A percentile compares a stretch with the other conserved stretches of the same genome.
phyloP scores from a whole-genome alignment of 2,113 vertebrate genomes.

The Myrmecophaga tridactyla region DNA sequence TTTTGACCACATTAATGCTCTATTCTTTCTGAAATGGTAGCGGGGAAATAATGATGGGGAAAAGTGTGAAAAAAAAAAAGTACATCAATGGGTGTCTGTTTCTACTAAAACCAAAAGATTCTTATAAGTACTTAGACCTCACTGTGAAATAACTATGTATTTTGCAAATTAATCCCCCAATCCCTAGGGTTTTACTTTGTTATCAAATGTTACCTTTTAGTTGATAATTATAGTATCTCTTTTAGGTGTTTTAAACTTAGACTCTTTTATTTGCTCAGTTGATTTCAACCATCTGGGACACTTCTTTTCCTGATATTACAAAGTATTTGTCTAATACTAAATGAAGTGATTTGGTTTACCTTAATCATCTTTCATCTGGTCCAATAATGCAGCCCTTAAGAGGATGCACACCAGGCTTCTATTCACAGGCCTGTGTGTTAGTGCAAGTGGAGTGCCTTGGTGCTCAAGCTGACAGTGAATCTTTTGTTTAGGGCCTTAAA shows the following conservation, averaged over 20 bases:
- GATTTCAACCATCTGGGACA: slow-evolving; percentile 65
- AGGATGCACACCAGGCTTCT: slow-evolving; percentile 46
- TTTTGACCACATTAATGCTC: slow-evolving; percentile 52
- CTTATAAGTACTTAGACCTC: slow-evolving; percentile 72
- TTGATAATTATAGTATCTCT: slow-evolving; percentile 60
- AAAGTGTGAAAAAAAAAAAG: slow-evolving; percentile 75
- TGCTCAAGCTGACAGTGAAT: slow-evolving; percentile 63
- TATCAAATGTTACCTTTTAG: slow-evolving; percentile 73
- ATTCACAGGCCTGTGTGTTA: not conserved
- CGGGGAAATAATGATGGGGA: slow-evolving; percentile 48
- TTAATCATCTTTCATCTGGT: slow-evolving; percentile 75
- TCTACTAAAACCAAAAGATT: slow-evolving; percentile 77
- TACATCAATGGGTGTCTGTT: slow-evolving; percentile 63
- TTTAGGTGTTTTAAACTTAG: slow-evolving; percentile 71
- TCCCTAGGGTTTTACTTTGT: slow-evolving; percentile 66
- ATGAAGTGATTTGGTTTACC: slow-evolving; percentile 75
- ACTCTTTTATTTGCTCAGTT: slow-evolving; percentile 69
- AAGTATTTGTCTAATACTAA: slow-evolving; percentile 76
- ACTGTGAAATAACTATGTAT: slow-evolving; percentile 83
- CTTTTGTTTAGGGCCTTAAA: slow-evolving; percentile 71
- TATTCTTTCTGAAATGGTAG: slow-evolving; percentile 58
- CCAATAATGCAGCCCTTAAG: slow-evolving; percentile 57
- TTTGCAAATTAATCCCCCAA: slow-evolving; percentile 72
- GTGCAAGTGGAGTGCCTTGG: slow-evolving; percentile 47
- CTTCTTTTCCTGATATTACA: slow-evolving; percentile 77